Evolutionary conservation across 2,888 invertebrate genomes (phyloP).

Genomic region (Cybosia mesomella): DNA sequence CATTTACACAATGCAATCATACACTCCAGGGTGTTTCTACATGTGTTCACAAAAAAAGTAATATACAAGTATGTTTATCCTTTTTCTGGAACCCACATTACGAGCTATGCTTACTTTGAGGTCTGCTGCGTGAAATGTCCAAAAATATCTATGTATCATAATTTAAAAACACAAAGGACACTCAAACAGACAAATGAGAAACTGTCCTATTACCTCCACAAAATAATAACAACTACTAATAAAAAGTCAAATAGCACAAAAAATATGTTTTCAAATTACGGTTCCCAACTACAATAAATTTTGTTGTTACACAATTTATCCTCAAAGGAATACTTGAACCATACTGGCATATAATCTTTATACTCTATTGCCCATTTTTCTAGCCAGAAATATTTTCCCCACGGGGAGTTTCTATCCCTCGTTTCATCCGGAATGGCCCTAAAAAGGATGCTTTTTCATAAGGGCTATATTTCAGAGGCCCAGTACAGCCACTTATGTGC

Average conservation of each 20-base stretch:
- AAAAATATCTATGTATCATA: no score
- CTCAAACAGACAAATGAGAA: background rate
- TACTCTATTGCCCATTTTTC: conserved; percentile 32
- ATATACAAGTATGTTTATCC: no score
- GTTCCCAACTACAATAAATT: conserved; percentile 22
- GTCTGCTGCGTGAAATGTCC: no score
- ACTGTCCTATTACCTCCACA: background rate
- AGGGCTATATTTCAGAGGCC: conserved; percentile 83
- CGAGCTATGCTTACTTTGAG: no score
- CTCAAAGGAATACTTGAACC: conserved; percentile 11
- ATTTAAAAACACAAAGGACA: background rate
- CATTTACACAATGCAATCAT: no score
- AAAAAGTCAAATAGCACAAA: background rate
- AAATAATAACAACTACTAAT: background rate
- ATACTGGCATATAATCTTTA: conserved; percentile 25
- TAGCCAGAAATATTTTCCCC: conserved; percentile 32
- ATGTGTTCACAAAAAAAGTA: no score
- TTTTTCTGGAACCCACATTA: no score
- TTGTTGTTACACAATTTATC: conserved; percentile 6
- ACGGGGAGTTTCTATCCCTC: conserved; percentile 25
- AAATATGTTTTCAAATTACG: background rate
- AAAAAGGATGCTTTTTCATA: conserved; percentile 31
- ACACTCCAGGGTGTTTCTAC: no score
- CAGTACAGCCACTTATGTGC: conserved; percentile 93
- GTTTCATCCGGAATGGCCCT: conserved; percentile 14